Evolutionary conservation across 37 sponge, comb jelly and placozoan species (phyloP).

Genomic region (Chondrilla cf. caribensis): DNA sequence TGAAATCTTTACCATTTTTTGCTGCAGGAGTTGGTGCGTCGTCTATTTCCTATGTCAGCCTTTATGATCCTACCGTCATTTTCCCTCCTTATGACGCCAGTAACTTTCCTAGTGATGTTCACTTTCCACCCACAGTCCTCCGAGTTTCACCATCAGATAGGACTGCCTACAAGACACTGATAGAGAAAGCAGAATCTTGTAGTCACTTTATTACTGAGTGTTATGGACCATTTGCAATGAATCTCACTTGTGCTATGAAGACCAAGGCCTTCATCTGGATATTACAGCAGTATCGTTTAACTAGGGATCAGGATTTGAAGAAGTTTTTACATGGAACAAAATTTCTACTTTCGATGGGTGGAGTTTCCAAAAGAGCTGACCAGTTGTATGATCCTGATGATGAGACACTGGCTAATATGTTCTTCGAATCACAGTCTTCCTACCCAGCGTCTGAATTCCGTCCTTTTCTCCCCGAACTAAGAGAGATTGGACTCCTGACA

Average conservation of each 20-base stretch:
- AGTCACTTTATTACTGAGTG: constrained; percentile 5
- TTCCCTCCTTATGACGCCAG: neutral
- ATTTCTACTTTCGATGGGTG: neutral
- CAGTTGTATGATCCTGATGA: constrained; percentile 37
- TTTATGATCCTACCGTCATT: neutral
- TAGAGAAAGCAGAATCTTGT: neutral
- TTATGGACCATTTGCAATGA: constrained; percentile 31
- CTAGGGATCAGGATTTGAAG: neutral
- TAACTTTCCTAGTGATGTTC: neutral
- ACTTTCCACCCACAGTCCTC: constrained; percentile 37
- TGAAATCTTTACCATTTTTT: constrained; percentile 29
- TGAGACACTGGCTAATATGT: constrained; percentile 15
- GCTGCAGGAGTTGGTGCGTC: constrained; percentile 24
- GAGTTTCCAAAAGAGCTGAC: neutral
- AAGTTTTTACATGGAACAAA: neutral
- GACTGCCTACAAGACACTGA: neutral
- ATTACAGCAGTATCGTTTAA: neutral
- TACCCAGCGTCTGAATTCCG: constrained; percentile 20
- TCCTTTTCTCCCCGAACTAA: neutral
- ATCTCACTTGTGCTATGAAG: neutral
- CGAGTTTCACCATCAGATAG: neutral
- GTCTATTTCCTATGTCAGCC: neutral
- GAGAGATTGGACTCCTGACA: constrained; percentile 23
- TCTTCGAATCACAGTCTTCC: constrained; percentile 3
- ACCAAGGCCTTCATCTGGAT: constrained; percentile 37